These are phyloP conservation scores for Andrena bicolor DNA, from an alignment of 2,888 invertebrate species.

Conservation along the genomic window DNA sequence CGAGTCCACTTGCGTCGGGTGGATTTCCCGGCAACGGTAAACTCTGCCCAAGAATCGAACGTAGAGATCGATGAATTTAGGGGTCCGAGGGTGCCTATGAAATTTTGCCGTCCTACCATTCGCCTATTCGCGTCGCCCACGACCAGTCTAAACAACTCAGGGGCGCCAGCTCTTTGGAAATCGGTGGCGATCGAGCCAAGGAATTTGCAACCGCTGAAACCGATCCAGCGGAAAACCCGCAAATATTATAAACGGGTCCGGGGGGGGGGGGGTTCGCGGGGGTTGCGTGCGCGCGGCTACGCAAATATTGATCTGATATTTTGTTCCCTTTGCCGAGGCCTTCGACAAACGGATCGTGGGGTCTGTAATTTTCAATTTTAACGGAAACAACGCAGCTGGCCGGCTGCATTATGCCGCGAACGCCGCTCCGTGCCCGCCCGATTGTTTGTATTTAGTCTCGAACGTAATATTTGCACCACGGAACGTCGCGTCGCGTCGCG, in stretches of 20 bases:
- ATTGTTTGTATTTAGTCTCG: slow-evolving; percentile 71
- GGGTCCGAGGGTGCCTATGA: no score
- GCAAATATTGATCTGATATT: slow-evolving; percentile 51
- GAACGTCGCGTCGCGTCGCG: slow-evolving; percentile 15
- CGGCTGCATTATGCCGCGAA: slow-evolving; percentile 27
- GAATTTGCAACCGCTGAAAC: background rate
- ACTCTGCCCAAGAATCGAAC: no score
- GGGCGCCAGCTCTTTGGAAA: no score
- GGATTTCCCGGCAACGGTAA: no score
- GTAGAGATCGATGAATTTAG: no score
- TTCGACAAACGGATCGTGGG: slow-evolving; percentile 31
- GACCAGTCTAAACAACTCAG: no score
- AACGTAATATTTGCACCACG: slow-evolving; percentile 59
- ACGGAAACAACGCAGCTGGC: slow-evolving; percentile 42
- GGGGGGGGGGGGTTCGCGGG: background rate
- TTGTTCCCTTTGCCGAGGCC: slow-evolving; percentile 41
- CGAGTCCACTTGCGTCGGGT: no score
- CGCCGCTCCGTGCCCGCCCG: slow-evolving; percentile 22
- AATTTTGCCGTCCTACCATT: no score
- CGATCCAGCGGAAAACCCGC: slow-evolving; percentile 18
- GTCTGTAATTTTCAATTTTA: slow-evolving; percentile 56
- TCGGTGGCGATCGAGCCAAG: background rate
- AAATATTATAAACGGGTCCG: slow-evolving; percentile 16
- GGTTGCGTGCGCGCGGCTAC: slow-evolving; percentile 29
- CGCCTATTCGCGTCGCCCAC: no score